Evolutionary conservation across 2,888 invertebrate genomes (phyloP), one percentile per base, ranked within the genome.

Genomic region (Ochropleura leucogaster): DNA sequence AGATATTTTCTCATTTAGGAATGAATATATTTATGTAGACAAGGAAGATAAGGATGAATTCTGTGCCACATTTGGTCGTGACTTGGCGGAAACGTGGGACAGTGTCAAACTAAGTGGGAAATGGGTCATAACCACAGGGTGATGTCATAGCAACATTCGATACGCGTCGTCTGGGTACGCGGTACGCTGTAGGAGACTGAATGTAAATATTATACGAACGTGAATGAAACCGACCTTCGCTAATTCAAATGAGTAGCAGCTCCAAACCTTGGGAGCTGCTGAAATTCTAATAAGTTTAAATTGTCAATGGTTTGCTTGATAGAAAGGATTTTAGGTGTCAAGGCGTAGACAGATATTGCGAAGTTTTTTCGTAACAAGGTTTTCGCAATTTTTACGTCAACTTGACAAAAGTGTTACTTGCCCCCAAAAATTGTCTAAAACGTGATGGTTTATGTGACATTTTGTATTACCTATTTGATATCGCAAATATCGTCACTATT

Each of bases 141-240:
- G 85, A 86, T 81, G 83, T 86, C 83, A 86, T 86, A 72, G 72
- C 30, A 64, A 67, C 75, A 74, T 78, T 77, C 72, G 68, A 77
- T 77, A 72, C 53, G 53, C 65, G 64, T 49, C 80, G 80, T 68
- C 69, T 83, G 72, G 47, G 55, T 57, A 72, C 44, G 20, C 63
- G 63, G 30, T 14, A 46, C 10, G 51, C 20, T 20, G 59, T 40
- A 67, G 44, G 66, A 82, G 71, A 70, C 60, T 60, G 63, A 83
- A 82, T 83, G 83, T 83, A 72, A 83, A 82, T 82, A 83, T 82
- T 80, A 75, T 67, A 79, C 60, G 51, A 79, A 69, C 63, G 72
- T 83, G 82, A 82, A 82, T 83, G 82, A 76, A 82, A 76, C 67
- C 72, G 76, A 83, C 83, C 72, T 83, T 83, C 76, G 67, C 44